phyloP scores from a whole-genome alignment of 1,140 invertebrate species.

The Oncopeltus fasciatus region DNA sequence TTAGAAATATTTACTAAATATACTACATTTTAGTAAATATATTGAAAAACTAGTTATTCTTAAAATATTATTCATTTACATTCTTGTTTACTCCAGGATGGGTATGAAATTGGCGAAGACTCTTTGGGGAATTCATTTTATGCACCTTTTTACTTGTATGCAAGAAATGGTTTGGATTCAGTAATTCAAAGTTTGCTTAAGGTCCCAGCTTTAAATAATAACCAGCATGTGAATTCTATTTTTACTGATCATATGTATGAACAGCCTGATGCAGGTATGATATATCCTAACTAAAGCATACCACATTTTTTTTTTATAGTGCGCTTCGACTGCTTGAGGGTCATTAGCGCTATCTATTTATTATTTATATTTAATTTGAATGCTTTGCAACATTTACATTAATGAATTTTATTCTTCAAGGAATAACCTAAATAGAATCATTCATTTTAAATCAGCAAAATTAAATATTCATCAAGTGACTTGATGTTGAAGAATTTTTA shows the following conservation, averaged over 20 bases:
- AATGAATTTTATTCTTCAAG: too few species aligned
- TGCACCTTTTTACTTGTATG: slow-evolving; percentile 34
- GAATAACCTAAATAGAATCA: too few species aligned
- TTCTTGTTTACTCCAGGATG: slow-evolving; percentile 16
- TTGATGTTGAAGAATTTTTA: too few species aligned
- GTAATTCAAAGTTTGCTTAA: slow-evolving; percentile 33
- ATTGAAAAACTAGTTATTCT: too few species aligned
- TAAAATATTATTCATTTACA: background rate
- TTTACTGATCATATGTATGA: slow-evolving; percentile 37
- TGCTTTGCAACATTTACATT: too few species aligned
- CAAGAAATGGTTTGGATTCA: slow-evolving; percentile 32
- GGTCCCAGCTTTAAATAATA: slow-evolving; percentile 34
- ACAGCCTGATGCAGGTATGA: slow-evolving; percentile 22
- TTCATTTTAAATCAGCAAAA: too few species aligned
- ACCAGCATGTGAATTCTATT: slow-evolving; percentile 36
- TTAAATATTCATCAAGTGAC: too few species aligned
- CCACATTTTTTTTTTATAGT: background rate
- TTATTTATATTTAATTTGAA: too few species aligned
- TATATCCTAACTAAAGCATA: too few species aligned
- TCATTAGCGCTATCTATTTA: too few species aligned
- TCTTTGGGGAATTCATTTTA: slow-evolving; percentile 34
- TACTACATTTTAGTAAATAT: too few species aligned
- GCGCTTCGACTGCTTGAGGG: too few species aligned
- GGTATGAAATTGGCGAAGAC: slow-evolving; percentile 27
- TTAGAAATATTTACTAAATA: background rate